phyloP scores from a whole-genome alignment of 2,888 invertebrate genomes.

The Crepidodera aurea region DNA sequence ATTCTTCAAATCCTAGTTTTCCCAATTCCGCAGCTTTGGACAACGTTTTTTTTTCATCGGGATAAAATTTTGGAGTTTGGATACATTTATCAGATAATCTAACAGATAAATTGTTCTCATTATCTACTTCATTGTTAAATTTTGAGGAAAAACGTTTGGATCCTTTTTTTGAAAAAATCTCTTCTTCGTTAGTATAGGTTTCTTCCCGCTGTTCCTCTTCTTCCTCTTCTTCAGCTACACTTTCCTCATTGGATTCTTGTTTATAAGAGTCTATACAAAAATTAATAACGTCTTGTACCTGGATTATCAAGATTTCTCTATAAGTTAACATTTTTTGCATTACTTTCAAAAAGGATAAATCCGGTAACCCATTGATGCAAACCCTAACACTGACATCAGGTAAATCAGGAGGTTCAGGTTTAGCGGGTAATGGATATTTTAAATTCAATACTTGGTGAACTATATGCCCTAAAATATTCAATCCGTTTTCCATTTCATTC shows the following conservation, averaged over 20 bases:
- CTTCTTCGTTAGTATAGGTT: slow-evolving; percentile 29
- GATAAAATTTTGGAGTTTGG: slow-evolving; percentile 70
- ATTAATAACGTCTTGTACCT: slow-evolving; percentile 64
- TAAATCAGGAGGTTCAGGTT: slow-evolving; percentile 49
- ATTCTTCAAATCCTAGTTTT: slow-evolving; percentile 65
- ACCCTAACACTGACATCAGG: slow-evolving; percentile 51
- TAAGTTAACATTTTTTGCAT: slow-evolving; percentile 52
- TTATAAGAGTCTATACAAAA: slow-evolving; percentile 67
- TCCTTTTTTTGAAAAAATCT: slow-evolving; percentile 32
- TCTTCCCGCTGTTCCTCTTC: too few species aligned
- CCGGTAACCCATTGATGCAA: slow-evolving; percentile 54
- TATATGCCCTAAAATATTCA: slow-evolving; percentile 56
- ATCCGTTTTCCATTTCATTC: slow-evolving; percentile 46
- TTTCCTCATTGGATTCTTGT: slow-evolving; percentile 60
- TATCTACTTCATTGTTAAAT: slow-evolving; percentile 9
- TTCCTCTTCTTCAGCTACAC: too few species aligned
- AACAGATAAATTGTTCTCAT: not conserved
- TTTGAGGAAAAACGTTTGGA: slow-evolving; percentile 30
- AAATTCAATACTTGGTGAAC: slow-evolving; percentile 54
- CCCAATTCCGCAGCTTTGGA: slow-evolving; percentile 66
- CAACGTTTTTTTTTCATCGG: slow-evolving; percentile 66
- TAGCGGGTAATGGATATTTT: slow-evolving; percentile 55
- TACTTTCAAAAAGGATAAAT: slow-evolving; percentile 47
- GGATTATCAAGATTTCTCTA: slow-evolving; percentile 51
- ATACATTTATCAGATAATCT: slow-evolving; percentile 60